A percentile compares a stretch with the other conserved stretches of the same genome.
Conservation (phyloP, 2,888 invertebrate species). For the Flexamia atlantica region DNA sequence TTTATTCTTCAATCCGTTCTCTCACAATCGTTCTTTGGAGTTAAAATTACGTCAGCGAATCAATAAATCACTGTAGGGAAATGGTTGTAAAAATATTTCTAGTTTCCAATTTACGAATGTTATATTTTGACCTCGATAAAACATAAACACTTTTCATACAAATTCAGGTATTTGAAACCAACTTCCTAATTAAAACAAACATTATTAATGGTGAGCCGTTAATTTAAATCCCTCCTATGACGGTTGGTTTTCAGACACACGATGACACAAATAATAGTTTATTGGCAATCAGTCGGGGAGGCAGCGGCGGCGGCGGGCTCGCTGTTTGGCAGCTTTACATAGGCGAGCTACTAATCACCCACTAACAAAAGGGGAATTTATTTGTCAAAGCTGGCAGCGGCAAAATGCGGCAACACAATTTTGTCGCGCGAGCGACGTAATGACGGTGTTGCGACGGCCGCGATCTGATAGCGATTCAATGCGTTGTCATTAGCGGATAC, state of each 20-base stretch:
- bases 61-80: too few relatives aligned
- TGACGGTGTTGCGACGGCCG: conserved; percentile 25
- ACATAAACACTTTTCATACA: too few relatives aligned
- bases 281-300: neutral
- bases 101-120: too few relatives aligned
- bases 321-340: conserved; percentile 11
- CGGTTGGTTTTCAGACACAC: neutral
- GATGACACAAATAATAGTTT: conserved; percentile 1
- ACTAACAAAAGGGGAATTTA: conserved; percentile 42
- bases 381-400: conserved; percentile 25
- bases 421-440: conserved; percentile 7
- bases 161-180: too few relatives aligned
- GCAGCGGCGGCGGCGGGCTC: neutral
- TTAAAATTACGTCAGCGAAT: too few relatives aligned
- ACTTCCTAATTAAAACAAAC: too few relatives aligned
- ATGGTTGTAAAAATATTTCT: too few relatives aligned
- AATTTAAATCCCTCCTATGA: too few relatives aligned
- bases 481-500: conserved; percentile 46
- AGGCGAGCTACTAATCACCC: conserved; percentile 34
- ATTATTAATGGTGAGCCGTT: too few relatives aligned
- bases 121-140: too few relatives aligned
- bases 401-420: conserved; percentile 42
- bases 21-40: too few relatives aligned
- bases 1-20: too few relatives aligned
- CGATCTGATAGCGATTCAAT: conserved; percentile 24